Conservation (phyloP, 2,113 vertebrate species). For the Gallinago media region DNA sequence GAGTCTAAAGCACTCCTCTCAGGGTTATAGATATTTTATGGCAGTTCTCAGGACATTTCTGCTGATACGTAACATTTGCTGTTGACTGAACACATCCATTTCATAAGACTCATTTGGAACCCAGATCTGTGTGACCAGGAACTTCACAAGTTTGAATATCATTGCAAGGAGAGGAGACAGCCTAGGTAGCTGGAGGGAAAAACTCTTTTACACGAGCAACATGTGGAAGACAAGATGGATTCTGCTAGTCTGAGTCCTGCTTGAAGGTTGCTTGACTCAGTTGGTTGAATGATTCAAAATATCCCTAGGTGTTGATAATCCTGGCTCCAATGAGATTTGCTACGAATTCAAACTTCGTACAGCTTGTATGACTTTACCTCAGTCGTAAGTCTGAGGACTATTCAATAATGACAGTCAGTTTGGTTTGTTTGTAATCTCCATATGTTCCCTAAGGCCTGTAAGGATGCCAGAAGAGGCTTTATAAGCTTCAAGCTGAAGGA, state of each 20-base stretch:
- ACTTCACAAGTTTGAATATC: background rate
- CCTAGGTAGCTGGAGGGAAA: background rate
- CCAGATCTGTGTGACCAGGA: background rate
- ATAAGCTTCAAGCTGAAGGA: background rate
- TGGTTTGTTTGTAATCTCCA: background rate
- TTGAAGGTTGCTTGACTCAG: background rate
- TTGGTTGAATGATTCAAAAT: slow-evolving; percentile 9
- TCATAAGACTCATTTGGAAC: background rate
- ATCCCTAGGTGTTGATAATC: slow-evolving; percentile 7
- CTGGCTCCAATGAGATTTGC: background rate
- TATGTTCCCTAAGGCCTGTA: background rate
- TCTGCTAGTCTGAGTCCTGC: background rate
- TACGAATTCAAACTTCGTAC: background rate
- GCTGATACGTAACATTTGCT: background rate
- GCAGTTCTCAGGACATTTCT: background rate
- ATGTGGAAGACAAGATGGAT: background rate
- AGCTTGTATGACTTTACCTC: background rate
- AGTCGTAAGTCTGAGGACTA: background rate
- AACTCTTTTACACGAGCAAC: background rate
- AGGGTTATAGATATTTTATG: background rate
- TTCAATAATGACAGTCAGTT: background rate
- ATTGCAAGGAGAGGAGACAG: background rate
- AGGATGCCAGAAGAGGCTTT: background rate
- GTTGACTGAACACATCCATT: background rate
- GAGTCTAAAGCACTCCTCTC: background rate